Evolutionary conservation across 2,888 invertebrate genomes (phyloP), one percentile per base, ranked within the genome.

Genomic region (Aphrophora alni): DNA sequence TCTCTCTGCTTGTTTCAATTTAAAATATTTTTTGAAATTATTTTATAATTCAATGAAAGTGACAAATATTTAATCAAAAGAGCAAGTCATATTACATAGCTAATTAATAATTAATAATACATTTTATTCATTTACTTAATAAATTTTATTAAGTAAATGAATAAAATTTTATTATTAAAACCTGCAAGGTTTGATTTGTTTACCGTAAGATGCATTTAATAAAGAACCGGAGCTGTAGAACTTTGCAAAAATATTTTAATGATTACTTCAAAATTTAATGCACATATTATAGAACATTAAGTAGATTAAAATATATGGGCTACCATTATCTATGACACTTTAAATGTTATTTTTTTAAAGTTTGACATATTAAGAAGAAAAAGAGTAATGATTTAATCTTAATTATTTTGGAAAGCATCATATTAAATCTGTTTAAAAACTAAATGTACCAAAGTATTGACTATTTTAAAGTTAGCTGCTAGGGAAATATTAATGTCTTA

Each of bases 361-460:
- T 21, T 59, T 33, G 8, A 33, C 8, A 33, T 33, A 5, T 33
- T 8, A 33, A 33, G 33, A 33, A 3, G 33, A 33, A 3, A 5
- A 33, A 33, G n/a, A n/a, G n/a, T n/a, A n/a, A 33, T 8, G 8
- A 8, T 33, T 33, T 8, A 33, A 8, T 44, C 44, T 59, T 44
- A 44, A 21, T 59, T 5, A 59, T 21, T 59, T 59, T 59, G 59
- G 21, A 59, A 59, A 59, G n/a, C 17, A 44, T 8, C 44, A 21
- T 21, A 21, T 59, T 59, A 59, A 59, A 59, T 59, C 59, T 10
- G 21, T 59, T 59, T 44, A 44, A 44, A 21, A 59, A 59, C 59
- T 59, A 59, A 59, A 59, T 59, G 59, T 21, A 59, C 59, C 59
- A 59, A 59, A 59, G 59, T 59, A 59, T 59, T 59, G 59, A 59